Evolutionary conservation across 2,113 vertebrate genomes (phyloP).

Genomic region (Eptesicus fuscus): DNA sequence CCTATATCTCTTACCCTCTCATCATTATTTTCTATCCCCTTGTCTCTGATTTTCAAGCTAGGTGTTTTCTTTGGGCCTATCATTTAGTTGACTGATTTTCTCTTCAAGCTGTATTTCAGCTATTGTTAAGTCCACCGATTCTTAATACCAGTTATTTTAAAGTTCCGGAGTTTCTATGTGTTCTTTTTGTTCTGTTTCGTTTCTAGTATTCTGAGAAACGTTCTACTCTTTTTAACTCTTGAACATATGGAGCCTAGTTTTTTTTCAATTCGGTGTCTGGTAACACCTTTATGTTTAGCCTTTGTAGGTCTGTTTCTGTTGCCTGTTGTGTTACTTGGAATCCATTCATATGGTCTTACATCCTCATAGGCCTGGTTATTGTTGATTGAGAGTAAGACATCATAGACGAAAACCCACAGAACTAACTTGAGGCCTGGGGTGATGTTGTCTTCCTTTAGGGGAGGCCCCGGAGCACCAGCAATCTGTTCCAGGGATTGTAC

Average conservation of each 20-base stretch:
- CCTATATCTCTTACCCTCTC: not conserved
- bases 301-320: not conserved
- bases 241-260: not conserved
- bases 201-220: constrained; percentile 18
- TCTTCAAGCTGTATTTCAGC: constrained; percentile 18
- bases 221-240: constrained; percentile 13
- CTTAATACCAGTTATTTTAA: not conserved
- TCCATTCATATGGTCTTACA: not conserved
- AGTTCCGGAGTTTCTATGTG: not conserved
- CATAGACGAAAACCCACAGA: not conserved
- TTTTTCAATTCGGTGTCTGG: not conserved
- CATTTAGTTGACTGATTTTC: not conserved
- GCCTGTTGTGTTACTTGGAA: not conserved
- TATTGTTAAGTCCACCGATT: not conserved
- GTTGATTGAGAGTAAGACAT: not conserved
- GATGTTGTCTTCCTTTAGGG: not conserved
- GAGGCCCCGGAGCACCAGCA: not conserved
- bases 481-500: not conserved
- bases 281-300: not conserved
- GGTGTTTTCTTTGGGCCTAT: not conserved
- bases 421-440: not conserved
- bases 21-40: constrained; percentile 10
- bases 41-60: constrained; percentile 12
- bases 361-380: not conserved
- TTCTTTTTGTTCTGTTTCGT: not conserved